phyloP scores from a whole-genome alignment of 2,888 invertebrate species.

The Phalangium opilio region DNA sequence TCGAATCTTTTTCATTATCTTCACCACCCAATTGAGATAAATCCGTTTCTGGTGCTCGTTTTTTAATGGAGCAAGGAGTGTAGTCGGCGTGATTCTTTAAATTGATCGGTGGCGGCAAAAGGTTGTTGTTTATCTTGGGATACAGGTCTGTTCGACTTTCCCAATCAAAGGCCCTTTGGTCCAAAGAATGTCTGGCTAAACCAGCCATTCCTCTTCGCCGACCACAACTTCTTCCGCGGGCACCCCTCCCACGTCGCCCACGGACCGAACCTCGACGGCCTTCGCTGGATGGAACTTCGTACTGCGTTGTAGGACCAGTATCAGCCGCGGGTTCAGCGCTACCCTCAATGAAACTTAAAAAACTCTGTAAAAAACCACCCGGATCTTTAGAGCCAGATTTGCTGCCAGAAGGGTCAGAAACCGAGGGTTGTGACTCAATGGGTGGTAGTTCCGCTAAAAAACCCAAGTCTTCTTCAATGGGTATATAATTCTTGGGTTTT shows the following conservation, averaged over 20 bases:
- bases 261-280: not conserved
- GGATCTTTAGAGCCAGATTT: conserved; percentile 5
- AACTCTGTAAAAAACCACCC: conserved; percentile 15
- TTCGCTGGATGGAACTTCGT: not conserved
- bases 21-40: not conserved
- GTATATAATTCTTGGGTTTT: not conserved
- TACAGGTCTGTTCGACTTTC: not conserved
- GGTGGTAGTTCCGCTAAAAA: conserved; percentile 14
- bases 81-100: not conserved
- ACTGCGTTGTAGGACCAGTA: not conserved
- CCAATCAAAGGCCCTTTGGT: not conserved
- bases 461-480: conserved; percentile 16
- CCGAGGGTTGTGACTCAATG: not conserved
- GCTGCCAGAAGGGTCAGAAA: not conserved
- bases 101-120: not conserved
- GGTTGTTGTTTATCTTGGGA: not conserved
- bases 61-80: no score
- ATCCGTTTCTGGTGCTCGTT: not conserved
- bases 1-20: conserved; percentile 13
- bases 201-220: not conserved
- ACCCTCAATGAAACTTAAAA: conserved; percentile 13
- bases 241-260: not conserved
- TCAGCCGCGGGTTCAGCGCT: not conserved
- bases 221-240: not conserved
- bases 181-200: not conserved